Evolutionary conservation across 2,888 invertebrate species (phyloP).

Genomic region (Patella ulyssiponensis): DNA sequence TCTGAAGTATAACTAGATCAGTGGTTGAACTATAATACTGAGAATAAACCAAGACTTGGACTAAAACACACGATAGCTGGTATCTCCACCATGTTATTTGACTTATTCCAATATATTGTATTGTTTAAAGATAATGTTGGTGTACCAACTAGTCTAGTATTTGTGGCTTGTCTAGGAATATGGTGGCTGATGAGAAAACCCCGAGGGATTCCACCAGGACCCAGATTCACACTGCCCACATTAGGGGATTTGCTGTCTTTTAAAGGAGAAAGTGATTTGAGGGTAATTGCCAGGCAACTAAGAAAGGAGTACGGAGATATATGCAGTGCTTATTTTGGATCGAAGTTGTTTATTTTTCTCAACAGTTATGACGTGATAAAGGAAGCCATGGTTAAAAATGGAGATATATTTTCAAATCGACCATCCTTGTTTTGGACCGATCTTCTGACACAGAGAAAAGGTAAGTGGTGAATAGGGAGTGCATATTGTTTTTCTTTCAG

Average conservation of each 20-base stretch:
- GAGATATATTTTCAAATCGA: slow-evolving; percentile 32
- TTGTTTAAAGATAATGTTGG: no score
- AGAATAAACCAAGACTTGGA: no score
- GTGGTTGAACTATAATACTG: no score
- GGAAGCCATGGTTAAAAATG: slow-evolving; percentile 32
- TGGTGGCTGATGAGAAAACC: not conserved
- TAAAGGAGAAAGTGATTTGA: not conserved
- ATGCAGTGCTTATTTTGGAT: not conserved
- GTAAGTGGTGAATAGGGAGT: not conserved
- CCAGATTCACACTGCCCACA: not conserved
- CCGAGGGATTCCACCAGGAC: not conserved
- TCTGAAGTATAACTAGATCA: no score
- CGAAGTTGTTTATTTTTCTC: not conserved
- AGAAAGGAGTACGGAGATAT: not conserved
- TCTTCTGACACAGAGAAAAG: slow-evolving; percentile 4
- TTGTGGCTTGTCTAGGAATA: no score
- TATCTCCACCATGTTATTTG: no score
- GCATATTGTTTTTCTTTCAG: no score
- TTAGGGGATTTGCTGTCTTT: not conserved
- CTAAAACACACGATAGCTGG: no score
- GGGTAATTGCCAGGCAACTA: not conserved
- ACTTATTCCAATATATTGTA: no score
- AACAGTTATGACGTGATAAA: slow-evolving; percentile 26
- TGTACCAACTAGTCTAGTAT: no score
- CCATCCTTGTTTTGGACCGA: slow-evolving; percentile 16